phyloP scores from a whole-genome alignment of 1,140 invertebrate species.

The Magallana angulata region DNA sequence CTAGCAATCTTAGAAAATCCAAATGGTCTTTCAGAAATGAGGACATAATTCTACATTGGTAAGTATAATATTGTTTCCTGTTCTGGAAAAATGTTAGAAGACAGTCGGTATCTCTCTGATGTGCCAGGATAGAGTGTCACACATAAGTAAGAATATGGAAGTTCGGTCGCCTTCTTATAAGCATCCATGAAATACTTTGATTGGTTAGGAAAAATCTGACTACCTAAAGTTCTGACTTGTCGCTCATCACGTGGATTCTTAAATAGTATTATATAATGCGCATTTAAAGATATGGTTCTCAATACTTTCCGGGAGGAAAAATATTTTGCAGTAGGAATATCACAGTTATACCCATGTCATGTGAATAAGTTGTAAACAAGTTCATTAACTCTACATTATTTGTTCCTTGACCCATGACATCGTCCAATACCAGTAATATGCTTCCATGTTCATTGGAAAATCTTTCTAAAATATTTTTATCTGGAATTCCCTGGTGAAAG shows the following conservation, averaged over 20 bases:
- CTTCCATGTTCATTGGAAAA: neutral
- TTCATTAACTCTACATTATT: constrained; percentile 45
- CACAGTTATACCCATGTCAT: constrained; percentile 43
- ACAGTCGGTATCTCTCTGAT: neutral
- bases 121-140: neutral
- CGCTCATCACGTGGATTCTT: constrained; percentile 37
- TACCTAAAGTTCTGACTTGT: constrained; percentile 29
- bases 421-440: constrained; percentile 49
- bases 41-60: constrained; percentile 20
- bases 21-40: neutral
- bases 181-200: constrained; percentile 33
- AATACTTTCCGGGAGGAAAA: constrained; percentile 40
- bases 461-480: constrained; percentile 17
- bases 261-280: constrained; percentile 41
- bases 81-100: constrained; percentile 37
- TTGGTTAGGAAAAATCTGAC: neutral
- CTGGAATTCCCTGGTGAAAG: constrained; percentile 44
- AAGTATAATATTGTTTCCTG: constrained; percentile 37
- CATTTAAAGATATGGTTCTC: constrained; percentile 29
- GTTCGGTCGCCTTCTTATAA: constrained; percentile 2
- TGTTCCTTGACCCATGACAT: constrained; percentile 36
- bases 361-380: constrained; percentile 38
- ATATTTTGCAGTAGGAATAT: constrained; percentile 51
- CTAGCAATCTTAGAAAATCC: neutral
- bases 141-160: neutral